These are phyloP conservation scores for Bufotes viridis DNA, from an alignment of 2,797 vertebrate genomes.

Conservation along the genomic window DNA sequence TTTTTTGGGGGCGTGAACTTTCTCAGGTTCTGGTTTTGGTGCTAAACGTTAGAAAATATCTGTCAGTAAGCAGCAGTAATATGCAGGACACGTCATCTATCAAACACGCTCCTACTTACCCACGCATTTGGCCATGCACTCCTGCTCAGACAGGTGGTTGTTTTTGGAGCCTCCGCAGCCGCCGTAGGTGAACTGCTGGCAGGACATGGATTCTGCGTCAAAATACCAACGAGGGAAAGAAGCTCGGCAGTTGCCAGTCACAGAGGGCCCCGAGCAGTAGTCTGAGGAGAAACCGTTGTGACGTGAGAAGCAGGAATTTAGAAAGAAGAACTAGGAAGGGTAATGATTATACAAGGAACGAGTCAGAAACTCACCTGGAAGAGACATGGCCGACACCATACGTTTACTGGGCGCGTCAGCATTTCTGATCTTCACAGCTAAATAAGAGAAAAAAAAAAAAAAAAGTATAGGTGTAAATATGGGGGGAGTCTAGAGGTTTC, in stretches of 20 bases:
- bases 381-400: neutral
- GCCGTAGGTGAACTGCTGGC: constrained; percentile 45
- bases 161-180: constrained; percentile 56
- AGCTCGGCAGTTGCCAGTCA: constrained; percentile 46
- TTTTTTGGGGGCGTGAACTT: constrained; percentile 6
- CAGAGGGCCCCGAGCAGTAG: constrained; percentile 4
- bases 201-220: neutral
- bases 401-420: neutral
- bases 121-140: neutral
- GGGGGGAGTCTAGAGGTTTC: too few relatives aligned
- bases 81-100: neutral
- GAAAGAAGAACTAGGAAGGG: too few relatives aligned
- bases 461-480: neutral
- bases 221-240: constrained; percentile 55
- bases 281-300: neutral
- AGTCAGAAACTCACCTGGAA: neutral
- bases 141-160: constrained; percentile 27
- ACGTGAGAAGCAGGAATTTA: too few relatives aligned
- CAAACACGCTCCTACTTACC: too few relatives aligned
- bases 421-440: neutral
- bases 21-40: constrained; percentile 13
- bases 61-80: neutral
- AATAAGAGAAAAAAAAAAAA: neutral
- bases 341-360: neutral
- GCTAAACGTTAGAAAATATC: neutral